Conservation (phyloP, 37 sponge, comb jelly and placozoan genomes). For the Eunapius fragilis region DNA sequence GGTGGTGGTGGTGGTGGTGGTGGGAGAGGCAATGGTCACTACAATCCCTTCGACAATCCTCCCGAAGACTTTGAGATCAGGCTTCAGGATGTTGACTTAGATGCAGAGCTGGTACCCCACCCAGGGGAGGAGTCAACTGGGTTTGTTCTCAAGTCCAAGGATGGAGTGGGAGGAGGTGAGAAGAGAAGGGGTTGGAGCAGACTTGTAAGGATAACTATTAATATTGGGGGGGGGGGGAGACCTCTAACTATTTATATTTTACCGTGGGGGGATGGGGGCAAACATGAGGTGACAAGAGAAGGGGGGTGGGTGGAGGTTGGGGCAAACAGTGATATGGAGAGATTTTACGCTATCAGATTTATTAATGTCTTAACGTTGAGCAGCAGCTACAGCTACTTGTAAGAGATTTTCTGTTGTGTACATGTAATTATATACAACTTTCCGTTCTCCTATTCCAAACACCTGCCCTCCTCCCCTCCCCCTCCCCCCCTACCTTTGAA, state of each 20-base stretch:
- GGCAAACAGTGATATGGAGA: too few species aligned
- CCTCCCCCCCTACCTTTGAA: not conserved
- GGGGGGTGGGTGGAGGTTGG: too few species aligned
- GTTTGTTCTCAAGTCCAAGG: slow-evolving; percentile 52
- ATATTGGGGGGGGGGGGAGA: too few species aligned
- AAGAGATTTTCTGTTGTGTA: too few species aligned
- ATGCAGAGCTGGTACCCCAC: slow-evolving; percentile 59
- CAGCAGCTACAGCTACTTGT: too few species aligned
- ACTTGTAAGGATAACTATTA: too few species aligned
- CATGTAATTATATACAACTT: too few species aligned
- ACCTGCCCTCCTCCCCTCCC: not conserved
- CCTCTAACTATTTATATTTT: too few species aligned
- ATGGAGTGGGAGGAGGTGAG: not conserved
- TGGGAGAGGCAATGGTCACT: slow-evolving; percentile 9
- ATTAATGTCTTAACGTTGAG: too few species aligned
- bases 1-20: slow-evolving; percentile 1
- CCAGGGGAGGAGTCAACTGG: slow-evolving; percentile 16
- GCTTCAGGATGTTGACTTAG: slow-evolving; percentile 73
- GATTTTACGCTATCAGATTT: too few species aligned
- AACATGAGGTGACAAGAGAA: too few species aligned
- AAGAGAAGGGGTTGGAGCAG: not conserved
- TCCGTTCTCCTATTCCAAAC: not conserved
- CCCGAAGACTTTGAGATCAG: slow-evolving; percentile 66
- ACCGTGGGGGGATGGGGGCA: too few species aligned
- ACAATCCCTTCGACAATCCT: slow-evolving; percentile 52